A percentile compares a stretch with the other conserved stretches of the same genome.
These are phyloP conservation scores for Cynopterus sphinx DNA, from an alignment of 2,797 vertebrate genomes.

Conservation along the genomic window DNA sequence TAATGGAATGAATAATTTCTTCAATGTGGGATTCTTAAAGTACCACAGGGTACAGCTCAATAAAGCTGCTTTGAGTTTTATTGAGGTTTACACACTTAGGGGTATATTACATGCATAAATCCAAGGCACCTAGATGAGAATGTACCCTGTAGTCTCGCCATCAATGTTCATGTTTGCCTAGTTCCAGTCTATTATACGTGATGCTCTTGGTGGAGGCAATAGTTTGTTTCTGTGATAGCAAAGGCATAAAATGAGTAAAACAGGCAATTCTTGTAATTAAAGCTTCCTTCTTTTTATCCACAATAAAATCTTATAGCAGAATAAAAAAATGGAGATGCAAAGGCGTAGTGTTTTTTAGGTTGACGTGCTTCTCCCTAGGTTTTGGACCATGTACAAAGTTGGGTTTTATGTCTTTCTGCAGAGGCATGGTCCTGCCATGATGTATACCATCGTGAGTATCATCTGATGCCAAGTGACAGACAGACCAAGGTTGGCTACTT, in stretches of 20 bases:
- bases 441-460: neutral
- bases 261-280: constrained; percentile 64
- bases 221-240: constrained; percentile 62
- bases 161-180: constrained; percentile 53
- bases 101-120: constrained; percentile 80
- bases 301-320: constrained; percentile 42
- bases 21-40: constrained; percentile 78
- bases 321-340: neutral
- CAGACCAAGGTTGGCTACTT: neutral
- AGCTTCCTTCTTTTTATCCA: constrained; percentile 54
- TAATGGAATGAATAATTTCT: constrained; percentile 81
- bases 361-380: neutral
- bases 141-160: constrained; percentile 61
- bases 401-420: neutral
- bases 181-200: constrained; percentile 53
- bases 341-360: neutral
- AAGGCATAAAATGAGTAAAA: constrained; percentile 50
- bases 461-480: neutral
- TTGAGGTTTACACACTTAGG: constrained; percentile 73
- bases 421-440: neutral
- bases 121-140: constrained; percentile 64
- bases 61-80: constrained; percentile 71
- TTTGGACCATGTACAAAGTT: neutral
- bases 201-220: constrained; percentile 12
- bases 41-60: constrained; percentile 77